Conservation (phyloP, 2,113 vertebrate genomes). For the Sapajus apella region DNA sequence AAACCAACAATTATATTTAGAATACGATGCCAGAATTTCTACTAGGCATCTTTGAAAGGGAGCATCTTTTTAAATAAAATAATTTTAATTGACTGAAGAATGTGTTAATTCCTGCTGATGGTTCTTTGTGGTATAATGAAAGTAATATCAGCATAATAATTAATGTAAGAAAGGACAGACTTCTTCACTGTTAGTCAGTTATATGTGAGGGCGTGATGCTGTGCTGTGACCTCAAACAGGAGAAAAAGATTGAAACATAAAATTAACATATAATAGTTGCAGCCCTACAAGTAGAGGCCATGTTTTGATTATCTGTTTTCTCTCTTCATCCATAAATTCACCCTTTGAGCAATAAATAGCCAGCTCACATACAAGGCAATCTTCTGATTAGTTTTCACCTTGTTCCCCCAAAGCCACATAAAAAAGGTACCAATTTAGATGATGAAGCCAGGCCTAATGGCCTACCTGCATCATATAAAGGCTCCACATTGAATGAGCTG, state of each 20-base stretch:
- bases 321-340: slow-evolving; percentile 59
- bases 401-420: slow-evolving; percentile 52
- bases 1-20: neutral
- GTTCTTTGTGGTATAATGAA: slow-evolving; percentile 1
- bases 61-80: neutral
- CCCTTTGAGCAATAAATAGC: slow-evolving; percentile 47
- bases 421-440: slow-evolving; percentile 49
- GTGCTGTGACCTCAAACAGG: slow-evolving; percentile 36
- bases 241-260: slow-evolving; percentile 55
- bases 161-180: slow-evolving; percentile 17
- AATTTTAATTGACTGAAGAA: slow-evolving; percentile 24
- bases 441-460: slow-evolving; percentile 41
- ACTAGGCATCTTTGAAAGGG: neutral
- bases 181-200: neutral
- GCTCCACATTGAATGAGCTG: neutral
- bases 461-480: neutral
- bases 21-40: neutral
- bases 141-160: slow-evolving; percentile 11
- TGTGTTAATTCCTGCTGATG: neutral
- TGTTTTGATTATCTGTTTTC: slow-evolving; percentile 57
- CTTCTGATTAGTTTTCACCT: slow-evolving; percentile 69
- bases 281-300: slow-evolving; percentile 29
- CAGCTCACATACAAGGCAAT: slow-evolving; percentile 33
- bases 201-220: neutral
- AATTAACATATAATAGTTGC: slow-evolving; percentile 44